Percentiles rank a stretch among this genome's conserved stretches.
phyloP scores from a whole-genome alignment of 2,113 vertebrate genomes.

The Tenrec ecaudatus region DNA sequence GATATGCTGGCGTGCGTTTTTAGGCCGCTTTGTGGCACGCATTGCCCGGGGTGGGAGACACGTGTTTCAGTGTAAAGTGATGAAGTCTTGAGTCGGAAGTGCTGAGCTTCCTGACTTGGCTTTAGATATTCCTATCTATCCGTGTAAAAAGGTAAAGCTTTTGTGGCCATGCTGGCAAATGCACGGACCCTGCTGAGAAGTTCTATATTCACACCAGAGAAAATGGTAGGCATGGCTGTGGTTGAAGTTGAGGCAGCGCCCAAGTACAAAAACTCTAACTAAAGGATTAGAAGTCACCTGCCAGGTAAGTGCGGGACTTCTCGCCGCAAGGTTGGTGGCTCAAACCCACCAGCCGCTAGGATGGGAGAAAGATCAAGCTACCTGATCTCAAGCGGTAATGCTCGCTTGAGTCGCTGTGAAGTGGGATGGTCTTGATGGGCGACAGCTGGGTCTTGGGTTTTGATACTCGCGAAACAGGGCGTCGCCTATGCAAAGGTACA shows the following conservation, averaged over 20 bases:
- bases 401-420: too few species aligned
- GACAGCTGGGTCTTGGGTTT: too few species aligned
- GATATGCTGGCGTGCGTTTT: conserved; percentile 15
- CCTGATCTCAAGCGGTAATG: too few species aligned
- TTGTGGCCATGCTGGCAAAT: conserved; percentile 50
- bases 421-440: too few species aligned
- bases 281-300: conserved; percentile 28
- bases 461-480: background rate
- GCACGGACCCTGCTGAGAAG: background rate
- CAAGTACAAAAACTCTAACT: conserved; percentile 16
- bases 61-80: conserved; percentile 25
- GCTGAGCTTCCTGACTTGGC: conserved; percentile 40
- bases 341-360: too few species aligned
- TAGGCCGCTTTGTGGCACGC: conserved; percentile 55
- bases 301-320: too few species aligned
- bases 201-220: conserved; percentile 42
- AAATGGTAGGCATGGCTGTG: conserved; percentile 28
- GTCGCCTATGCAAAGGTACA: background rate
- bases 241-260: conserved; percentile 2
- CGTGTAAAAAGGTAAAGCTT: conserved; percentile 53
- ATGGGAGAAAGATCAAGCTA: too few species aligned
- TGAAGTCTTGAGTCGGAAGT: conserved; percentile 42
- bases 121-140: conserved; percentile 26
- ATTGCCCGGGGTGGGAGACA: conserved; percentile 33
- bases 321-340: too few species aligned